Percentiles rank a stretch among this genome's conserved stretches.
Conservation (phyloP, 2,113 vertebrate genomes). For the Marcusenius ussheri region DNA sequence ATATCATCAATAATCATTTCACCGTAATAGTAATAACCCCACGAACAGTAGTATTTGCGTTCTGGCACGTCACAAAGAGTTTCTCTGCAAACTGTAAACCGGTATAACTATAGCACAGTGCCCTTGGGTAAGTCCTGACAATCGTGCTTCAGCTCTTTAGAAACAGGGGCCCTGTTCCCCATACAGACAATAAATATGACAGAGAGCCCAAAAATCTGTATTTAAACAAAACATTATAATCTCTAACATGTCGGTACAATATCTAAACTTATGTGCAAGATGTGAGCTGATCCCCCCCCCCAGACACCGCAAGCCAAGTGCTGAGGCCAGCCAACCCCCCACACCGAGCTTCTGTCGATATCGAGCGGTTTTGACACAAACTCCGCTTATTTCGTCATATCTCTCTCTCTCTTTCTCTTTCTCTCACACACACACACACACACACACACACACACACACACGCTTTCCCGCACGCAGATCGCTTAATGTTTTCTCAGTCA, state of each 20-base stretch:
- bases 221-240: constrained; percentile 56
- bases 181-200: constrained; percentile 64
- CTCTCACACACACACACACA: neutral
- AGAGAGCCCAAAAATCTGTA: constrained; percentile 60
- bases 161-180: constrained; percentile 32
- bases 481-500: constrained; percentile 43
- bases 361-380: constrained; percentile 65
- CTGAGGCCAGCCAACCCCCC: constrained; percentile 30
- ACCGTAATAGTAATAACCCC: constrained; percentile 51
- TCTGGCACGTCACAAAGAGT: constrained; percentile 44
- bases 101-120: constrained; percentile 41
- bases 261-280: constrained; percentile 75
- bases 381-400: constrained; percentile 53
- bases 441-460: constrained; percentile 54
- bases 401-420: constrained; percentile 46
- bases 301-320: constrained; percentile 55
- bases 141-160: constrained; percentile 28
- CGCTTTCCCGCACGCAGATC: constrained; percentile 30
- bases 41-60: constrained; percentile 57
- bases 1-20: constrained; percentile 58
- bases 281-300: constrained; percentile 53
- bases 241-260: constrained; percentile 61
- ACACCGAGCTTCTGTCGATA: constrained; percentile 36
- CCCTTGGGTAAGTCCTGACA: constrained; percentile 18
- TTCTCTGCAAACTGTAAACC: constrained; percentile 41